phyloP scores from a whole-genome alignment of 2,797 vertebrate genomes.

The Craterocephalus amniculus region DNA sequence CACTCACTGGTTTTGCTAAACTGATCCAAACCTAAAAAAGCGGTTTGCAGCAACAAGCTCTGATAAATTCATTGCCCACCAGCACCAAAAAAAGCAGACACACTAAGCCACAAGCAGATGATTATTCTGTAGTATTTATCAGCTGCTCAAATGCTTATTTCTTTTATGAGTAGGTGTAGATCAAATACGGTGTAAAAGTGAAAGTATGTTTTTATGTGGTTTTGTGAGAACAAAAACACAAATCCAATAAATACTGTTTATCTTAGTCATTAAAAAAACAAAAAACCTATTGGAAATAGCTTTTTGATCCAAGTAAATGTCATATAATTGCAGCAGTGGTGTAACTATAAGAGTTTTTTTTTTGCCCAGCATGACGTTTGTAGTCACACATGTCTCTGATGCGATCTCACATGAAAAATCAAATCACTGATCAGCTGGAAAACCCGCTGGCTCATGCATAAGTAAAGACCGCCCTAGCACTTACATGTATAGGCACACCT shows the following conservation, averaged over 20 bases:
- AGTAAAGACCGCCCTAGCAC: slow-evolving; percentile 57
- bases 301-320: no score
- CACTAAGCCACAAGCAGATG: neutral
- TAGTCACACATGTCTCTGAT: slow-evolving; percentile 37
- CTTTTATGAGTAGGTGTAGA: slow-evolving; percentile 3
- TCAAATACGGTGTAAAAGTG: neutral
- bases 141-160: neutral
- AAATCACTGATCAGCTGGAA: slow-evolving; percentile 67
- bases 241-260: neutral
- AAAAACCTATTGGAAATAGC: no score
- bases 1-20: no score
- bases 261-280: no score
- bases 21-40: no score
- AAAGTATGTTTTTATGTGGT: neutral
- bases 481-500: slow-evolving; percentile 22
- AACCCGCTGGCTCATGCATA: slow-evolving; percentile 64
- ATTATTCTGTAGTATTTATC: slow-evolving; percentile 2
- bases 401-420: slow-evolving; percentile 48
- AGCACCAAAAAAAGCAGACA: neutral
- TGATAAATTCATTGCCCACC: neutral
- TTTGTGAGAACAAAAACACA: neutral
- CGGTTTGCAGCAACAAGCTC: no score
- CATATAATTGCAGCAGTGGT: slow-evolving; percentile 10
- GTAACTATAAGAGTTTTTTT: neutral
- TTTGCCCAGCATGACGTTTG: slow-evolving; percentile 2